A percentile compares a stretch with the other conserved stretches of the same genome.
These are phyloP conservation scores for Cataglyphis hispanica DNA, from an alignment of 1,140 invertebrate genomes.

Conservation along the genomic window DNA sequence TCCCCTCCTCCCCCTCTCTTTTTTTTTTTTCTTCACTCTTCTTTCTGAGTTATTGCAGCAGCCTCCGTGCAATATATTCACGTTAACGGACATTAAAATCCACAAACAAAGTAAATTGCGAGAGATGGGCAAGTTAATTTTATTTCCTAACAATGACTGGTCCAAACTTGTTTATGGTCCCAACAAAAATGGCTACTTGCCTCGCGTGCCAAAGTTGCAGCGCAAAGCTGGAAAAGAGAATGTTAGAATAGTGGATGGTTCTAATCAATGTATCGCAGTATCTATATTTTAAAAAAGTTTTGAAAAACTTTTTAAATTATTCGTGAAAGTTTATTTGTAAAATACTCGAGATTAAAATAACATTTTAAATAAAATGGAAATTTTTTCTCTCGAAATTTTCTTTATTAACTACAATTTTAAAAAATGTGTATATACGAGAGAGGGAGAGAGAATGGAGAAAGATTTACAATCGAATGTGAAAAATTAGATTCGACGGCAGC, in stretches of 20 bases:
- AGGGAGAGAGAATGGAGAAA: no score
- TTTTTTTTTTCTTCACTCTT: not conserved
- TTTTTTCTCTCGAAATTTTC: not conserved
- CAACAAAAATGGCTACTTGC: not conserved
- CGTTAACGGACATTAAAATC: conserved; percentile 64
- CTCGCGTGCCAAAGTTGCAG: conserved; percentile 35
- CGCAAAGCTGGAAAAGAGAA: conserved; percentile 22
- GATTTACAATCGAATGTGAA: not conserved
- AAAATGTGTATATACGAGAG: not conserved
- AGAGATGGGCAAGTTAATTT: conserved; percentile 54
- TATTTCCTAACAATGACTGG: conserved; percentile 60
- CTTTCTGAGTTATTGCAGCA: conserved; percentile 58
- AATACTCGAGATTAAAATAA: not conserved
- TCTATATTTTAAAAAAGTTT: not conserved
- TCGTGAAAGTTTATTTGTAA: not conserved
- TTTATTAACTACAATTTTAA: not conserved
- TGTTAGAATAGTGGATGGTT: not conserved
- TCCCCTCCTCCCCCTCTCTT: not conserved
- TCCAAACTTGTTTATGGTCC: conserved; percentile 59
- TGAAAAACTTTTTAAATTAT: conserved; percentile 22
- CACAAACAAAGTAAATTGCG: conserved; percentile 59
- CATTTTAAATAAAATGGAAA: not conserved
- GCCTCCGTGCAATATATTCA: conserved; percentile 53
- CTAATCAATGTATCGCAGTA: conserved; percentile 2
- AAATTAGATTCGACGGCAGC: not conserved